These are phyloP conservation scores for Callosobruchus maculatus DNA, from an alignment of 2,888 invertebrate genomes.

Conservation along the genomic window DNA sequence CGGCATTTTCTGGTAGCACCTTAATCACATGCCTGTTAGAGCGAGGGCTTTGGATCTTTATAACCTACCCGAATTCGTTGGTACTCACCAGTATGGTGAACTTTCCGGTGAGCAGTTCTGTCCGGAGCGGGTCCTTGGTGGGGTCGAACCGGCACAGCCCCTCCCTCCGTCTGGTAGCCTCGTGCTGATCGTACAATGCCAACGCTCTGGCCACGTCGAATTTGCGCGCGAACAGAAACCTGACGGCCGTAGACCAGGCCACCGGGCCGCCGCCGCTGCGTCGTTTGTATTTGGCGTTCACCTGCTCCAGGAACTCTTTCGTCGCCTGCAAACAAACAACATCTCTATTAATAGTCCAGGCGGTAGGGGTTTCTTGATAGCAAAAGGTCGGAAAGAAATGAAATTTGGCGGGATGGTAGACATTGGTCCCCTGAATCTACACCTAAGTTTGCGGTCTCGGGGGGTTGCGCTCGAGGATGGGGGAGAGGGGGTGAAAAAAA, in stretches of 20 bases:
- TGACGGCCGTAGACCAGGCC: slow-evolving; percentile 85
- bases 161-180: slow-evolving; percentile 82
- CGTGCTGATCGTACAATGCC: slow-evolving; percentile 89
- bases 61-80: no score
- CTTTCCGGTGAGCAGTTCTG: slow-evolving; percentile 89
- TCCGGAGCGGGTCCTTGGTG: slow-evolving; percentile 74
- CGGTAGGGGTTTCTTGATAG: no score
- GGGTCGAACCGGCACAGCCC: slow-evolving; percentile 83
- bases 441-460: no score
- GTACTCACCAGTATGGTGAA: slow-evolving; percentile 88
- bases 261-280: slow-evolving; percentile 51
- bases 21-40: no score
- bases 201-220: slow-evolving; percentile 90
- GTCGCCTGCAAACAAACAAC: slow-evolving; percentile 62
- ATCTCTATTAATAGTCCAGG: no score
- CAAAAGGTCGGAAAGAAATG: no score
- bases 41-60: no score
- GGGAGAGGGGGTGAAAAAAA: no score
- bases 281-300: slow-evolving; percentile 61
- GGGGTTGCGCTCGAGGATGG: no score
- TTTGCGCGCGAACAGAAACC: slow-evolving; percentile 89
- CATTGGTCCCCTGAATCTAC: no score
- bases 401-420: no score
- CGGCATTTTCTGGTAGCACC: no score
- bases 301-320: slow-evolving; percentile 74